Percentiles rank a stretch among this genome's conserved stretches.
Evolutionary conservation across 1,140 invertebrate species (phyloP).

Genomic region (Pomacea maculata): DNA sequence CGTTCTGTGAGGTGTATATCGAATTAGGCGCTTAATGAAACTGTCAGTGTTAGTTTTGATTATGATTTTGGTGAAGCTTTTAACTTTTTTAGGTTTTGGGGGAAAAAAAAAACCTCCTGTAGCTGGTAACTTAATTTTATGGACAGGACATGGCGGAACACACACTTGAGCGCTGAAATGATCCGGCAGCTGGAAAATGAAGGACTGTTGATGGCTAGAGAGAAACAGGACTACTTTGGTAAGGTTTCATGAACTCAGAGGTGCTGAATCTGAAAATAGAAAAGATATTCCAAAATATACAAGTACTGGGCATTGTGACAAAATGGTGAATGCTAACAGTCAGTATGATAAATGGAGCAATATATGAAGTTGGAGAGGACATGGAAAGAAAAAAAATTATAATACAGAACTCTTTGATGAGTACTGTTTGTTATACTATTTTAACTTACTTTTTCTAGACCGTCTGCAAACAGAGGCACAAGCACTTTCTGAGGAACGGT

Average conservation of each 20-base stretch:
- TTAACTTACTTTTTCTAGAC: constrained; percentile 44
- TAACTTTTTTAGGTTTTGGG: too few relatives aligned
- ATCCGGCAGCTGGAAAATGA: constrained; percentile 66
- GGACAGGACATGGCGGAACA: constrained; percentile 65
- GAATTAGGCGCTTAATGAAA: too few relatives aligned
- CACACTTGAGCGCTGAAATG: constrained; percentile 64
- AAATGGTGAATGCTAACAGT: background rate
- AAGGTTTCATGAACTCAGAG: constrained; percentile 15
- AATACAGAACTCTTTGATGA: too few relatives aligned
- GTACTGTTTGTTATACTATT: background rate
- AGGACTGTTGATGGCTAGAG: constrained; percentile 64
- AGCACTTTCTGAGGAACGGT: constrained; percentile 59
- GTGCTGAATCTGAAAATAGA: background rate
- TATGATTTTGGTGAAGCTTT: too few relatives aligned
- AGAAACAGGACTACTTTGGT: constrained; percentile 66
- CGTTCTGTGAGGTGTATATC: too few relatives aligned
- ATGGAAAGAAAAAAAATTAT: too few relatives aligned
- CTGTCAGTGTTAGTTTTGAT: too few relatives aligned
- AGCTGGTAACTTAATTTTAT: too few relatives aligned
- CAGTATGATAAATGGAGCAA: background rate
- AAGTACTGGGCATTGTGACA: background rate
- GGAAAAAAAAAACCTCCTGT: too few relatives aligned
- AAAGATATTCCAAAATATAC: background rate
- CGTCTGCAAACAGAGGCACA: constrained; percentile 56
- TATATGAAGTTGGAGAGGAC: too few relatives aligned